Evolutionary conservation across 2,888 invertebrate genomes (phyloP), one percentile per base, ranked within the genome.

Genomic region (Nomada flava): DNA sequence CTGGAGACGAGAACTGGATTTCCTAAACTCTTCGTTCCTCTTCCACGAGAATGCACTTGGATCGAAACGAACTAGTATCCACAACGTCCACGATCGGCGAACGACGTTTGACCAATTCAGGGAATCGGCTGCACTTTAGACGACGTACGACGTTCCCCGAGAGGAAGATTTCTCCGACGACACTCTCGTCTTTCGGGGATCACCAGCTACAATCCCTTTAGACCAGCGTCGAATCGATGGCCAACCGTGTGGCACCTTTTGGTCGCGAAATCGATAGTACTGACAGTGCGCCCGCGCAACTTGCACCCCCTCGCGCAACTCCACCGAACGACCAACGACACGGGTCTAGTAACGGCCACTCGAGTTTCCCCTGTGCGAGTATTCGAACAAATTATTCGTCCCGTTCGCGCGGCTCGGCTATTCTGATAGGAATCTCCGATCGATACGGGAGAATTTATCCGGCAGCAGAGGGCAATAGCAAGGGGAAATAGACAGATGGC

Each of bases 191-290:
- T 79, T 80, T 76, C 71, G 64, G 69, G 57, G 74, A 71, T 74
- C 74, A 65, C 73, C 77, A 86, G 88, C 85, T 84, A 86, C 89
- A 90, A 90, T 91, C 89, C 90, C 90, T 89, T 90, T 90, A 90
- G 86, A 77, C 82, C 69, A 82, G 59, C 72, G 87, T 88, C 90
- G 86, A 92, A 92, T 92, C 92, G 89, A 92, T 92, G 92, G 87
- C 89, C 87, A 86, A 88, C 89, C 87, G 87, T 90, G 88, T 90
- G 89, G 82, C 90, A 91, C 90, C 90, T 87, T 90, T 88, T 88
- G 88, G 89, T 89, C 86, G 85, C 86, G 86, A 90, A 91, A 93
- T 93, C 93, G 91, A 93, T 93, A 92, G 87, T 88, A 81, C 79
- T 79, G 83, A 82, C 82, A 88, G 64, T 91, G 91, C 92, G 92